Evolutionary conservation across 2,888 invertebrate genomes (phyloP).

Genomic region (Perizoma flavofasciatum): DNA sequence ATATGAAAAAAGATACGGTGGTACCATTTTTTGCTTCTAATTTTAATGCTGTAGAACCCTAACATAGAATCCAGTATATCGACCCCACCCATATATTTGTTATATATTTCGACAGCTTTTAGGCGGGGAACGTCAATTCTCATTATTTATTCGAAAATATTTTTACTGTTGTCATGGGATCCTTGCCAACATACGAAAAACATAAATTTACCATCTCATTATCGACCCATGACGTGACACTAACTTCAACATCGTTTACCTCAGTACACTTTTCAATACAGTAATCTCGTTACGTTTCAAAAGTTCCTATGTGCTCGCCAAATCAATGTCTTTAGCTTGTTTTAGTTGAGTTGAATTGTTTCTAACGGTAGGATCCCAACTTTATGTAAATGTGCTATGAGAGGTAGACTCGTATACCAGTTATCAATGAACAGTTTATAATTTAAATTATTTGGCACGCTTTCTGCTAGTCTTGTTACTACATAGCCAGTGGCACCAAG

Average conservation of each 20-base stretch:
- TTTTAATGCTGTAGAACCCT: constrained; percentile 43
- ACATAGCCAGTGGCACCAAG: no score
- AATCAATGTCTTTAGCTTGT: no score
- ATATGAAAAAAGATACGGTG: constrained; percentile 43
- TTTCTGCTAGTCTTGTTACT: no score
- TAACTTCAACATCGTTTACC: no score
- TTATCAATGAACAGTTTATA: constrained; percentile 38
- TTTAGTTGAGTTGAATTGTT: no score
- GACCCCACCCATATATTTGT: constrained; percentile 11
- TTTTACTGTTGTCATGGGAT: not conserved
- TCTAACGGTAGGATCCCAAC: no score
- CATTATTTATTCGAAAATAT: not conserved
- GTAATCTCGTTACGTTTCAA: no score
- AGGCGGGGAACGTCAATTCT: not conserved
- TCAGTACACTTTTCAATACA: no score
- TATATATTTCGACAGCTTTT: not conserved
- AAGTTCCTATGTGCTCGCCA: no score
- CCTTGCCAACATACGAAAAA: not conserved
- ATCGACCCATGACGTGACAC: not conserved
- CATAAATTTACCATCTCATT: no score
- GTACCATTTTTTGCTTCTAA: constrained; percentile 44
- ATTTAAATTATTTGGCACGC: constrained; percentile 31
- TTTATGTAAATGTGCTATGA: no score
- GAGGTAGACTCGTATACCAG: constrained; percentile 34
- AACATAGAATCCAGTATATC: constrained; percentile 29